Evolutionary conservation across 1,140 invertebrate species (phyloP).

Genomic region (Eumaeus atala): DNA sequence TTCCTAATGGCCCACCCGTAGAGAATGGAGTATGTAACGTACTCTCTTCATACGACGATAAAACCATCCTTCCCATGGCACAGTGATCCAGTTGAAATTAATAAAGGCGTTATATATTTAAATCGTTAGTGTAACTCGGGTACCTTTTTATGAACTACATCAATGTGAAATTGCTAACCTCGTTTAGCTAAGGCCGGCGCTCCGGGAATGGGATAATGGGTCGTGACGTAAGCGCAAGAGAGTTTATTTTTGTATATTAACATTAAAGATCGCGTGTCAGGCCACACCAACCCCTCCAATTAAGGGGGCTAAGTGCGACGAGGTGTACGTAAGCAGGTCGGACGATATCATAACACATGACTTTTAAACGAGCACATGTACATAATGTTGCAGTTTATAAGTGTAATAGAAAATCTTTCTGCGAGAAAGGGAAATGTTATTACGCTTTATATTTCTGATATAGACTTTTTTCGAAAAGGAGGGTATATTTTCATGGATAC

Average conservation of each 20-base stretch:
- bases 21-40: too few relatives aligned
- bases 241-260: slow-evolving; percentile 41
- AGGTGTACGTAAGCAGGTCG: slow-evolving; percentile 54
- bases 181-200: slow-evolving; percentile 35
- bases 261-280: slow-evolving; percentile 39
- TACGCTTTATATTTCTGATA: too few relatives aligned
- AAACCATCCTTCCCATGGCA: not conserved
- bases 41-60: too few relatives aligned
- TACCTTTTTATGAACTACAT: slow-evolving; percentile 51
- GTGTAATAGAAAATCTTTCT: slow-evolving; percentile 26
- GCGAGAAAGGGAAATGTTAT: not conserved
- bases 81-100: slow-evolving; percentile 5
- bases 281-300: slow-evolving; percentile 45
- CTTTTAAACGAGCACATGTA: slow-evolving; percentile 42
- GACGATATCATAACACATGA: slow-evolving; percentile 51
- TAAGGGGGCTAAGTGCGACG: slow-evolving; percentile 54
- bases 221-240: slow-evolving; percentile 27
- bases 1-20: too few relatives aligned
- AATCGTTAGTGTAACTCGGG: slow-evolving; percentile 33
- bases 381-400: slow-evolving; percentile 12
- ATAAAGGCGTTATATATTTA: slow-evolving; percentile 23
- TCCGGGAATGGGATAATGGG: slow-evolving; percentile 31
- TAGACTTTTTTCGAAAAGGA: too few relatives aligned
- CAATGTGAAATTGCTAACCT: slow-evolving; percentile 47
- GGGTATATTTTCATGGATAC: too few relatives aligned